These are phyloP conservation scores for Sparus aurata DNA, from an alignment of 2,797 vertebrate species.

Conservation along the genomic window DNA sequence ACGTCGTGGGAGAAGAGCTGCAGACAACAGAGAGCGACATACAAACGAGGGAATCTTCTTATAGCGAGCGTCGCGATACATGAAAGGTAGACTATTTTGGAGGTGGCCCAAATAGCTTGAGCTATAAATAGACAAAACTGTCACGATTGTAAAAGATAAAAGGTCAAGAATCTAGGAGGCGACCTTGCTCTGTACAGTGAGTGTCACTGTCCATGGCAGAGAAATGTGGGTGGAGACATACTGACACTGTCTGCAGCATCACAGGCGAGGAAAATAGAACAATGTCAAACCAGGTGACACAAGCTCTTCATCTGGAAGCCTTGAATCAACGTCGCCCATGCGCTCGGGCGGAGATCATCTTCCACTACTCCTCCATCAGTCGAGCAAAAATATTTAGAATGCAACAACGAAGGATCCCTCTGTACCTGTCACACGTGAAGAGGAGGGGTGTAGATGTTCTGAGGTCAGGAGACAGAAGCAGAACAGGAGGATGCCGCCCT, in stretches of 20 bases:
- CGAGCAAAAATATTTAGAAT: not conserved
- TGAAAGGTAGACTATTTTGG: slow-evolving; percentile 45
- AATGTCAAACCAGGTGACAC: slow-evolving; percentile 15
- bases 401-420: slow-evolving; percentile 7
- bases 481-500: slow-evolving; percentile 53
- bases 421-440: slow-evolving; percentile 34
- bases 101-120: slow-evolving; percentile 52
- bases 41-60: slow-evolving; percentile 2
- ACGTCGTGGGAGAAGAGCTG: slow-evolving; percentile 17
- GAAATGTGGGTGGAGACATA: not conserved
- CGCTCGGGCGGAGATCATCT: not conserved
- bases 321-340: not conserved
- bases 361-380: slow-evolving; percentile 2
- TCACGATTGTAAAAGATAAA: not conserved
- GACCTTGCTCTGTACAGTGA: slow-evolving; percentile 2
- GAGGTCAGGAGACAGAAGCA: slow-evolving; percentile 59
- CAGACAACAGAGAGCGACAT: slow-evolving; percentile 8
- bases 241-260: slow-evolving; percentile 17
- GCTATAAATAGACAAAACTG: slow-evolving; percentile 57
- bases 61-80: slow-evolving; percentile 19
- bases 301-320: not conserved
- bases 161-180: slow-evolving; percentile 13
- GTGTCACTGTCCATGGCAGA: slow-evolving; percentile 12
- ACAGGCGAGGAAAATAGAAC: slow-evolving; percentile 21
- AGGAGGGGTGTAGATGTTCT: slow-evolving; percentile 20